phyloP scores from a whole-genome alignment of 2,797 vertebrate genomes.

The Sebastiscus tertius region DNA sequence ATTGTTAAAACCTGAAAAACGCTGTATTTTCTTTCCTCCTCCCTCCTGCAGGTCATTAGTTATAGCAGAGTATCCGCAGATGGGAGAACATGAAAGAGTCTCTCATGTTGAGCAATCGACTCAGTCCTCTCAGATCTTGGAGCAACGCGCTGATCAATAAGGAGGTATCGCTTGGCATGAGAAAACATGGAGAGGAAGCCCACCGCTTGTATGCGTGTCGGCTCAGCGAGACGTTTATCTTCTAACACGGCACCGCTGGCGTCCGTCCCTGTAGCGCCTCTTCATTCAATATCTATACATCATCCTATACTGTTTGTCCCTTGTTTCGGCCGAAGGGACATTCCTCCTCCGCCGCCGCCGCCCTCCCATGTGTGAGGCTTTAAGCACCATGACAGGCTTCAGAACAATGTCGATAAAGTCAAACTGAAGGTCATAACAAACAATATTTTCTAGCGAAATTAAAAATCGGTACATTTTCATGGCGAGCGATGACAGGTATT shows the following conservation, averaged over 20 bases:
- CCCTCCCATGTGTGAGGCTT: not conserved
- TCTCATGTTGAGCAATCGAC: constrained; percentile 27
- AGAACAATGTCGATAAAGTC: not conserved
- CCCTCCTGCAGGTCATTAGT: constrained; percentile 15
- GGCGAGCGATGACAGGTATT: accelerated
- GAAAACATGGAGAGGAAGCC: constrained; percentile 24
- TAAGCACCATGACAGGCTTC: not conserved
- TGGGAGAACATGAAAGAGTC: constrained; percentile 39
- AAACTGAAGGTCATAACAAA: not conserved
- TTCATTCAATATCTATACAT: constrained; percentile 11
- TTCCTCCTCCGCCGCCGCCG: not conserved
- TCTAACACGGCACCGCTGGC: not conserved
- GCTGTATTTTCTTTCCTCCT: not conserved
- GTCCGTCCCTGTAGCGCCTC: not conserved
- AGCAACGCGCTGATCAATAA: constrained; percentile 45
- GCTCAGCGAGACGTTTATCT: constrained; percentile 16
- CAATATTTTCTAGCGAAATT: not conserved
- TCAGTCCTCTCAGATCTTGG: constrained; percentile 33
- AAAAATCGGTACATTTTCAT: not conserved
- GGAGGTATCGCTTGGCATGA: constrained; percentile 8
- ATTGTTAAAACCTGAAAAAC: constrained; percentile 4
- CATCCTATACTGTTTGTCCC: too few species aligned
- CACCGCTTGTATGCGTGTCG: not conserved
- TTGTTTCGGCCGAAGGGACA: not conserved
- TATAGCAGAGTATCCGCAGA: constrained; percentile 7